Evolutionary conservation across 2,797 vertebrate species (phyloP).

Genomic region (Setipinna tenuifilis): DNA sequence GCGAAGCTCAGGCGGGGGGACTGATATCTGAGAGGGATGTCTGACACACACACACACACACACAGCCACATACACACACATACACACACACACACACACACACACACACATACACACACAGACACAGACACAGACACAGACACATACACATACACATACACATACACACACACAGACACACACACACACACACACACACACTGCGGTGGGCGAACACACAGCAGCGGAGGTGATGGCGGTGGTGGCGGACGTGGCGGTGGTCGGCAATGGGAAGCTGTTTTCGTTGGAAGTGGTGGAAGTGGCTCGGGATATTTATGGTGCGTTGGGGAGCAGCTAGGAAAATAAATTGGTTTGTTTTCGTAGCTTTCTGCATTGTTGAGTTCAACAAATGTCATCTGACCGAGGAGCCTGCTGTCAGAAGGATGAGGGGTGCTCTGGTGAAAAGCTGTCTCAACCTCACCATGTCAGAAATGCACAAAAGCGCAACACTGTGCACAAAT

Average conservation of each 20-base stretch:
- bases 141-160: conserved; percentile 33
- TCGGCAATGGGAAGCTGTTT: neutral
- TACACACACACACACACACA: conserved; percentile 41
- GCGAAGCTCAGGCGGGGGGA: neutral
- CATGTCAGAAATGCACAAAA: neutral
- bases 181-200: conserved; percentile 31
- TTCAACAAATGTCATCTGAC: conserved; percentile 16
- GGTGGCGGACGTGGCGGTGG: neutral
- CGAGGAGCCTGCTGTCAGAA: neutral
- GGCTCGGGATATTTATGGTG: neutral
- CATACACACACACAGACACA: conserved; percentile 37
- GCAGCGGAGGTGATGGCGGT: no score
- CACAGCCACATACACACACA: conserved; percentile 52
- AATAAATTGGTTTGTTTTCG: conserved; percentile 20
- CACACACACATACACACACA: conserved; percentile 55
- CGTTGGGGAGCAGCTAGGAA: conserved; percentile 4
- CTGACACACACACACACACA: conserved; percentile 50
- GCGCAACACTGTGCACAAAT: neutral
- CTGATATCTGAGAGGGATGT: neutral
- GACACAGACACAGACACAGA: neutral
- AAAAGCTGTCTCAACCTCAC: conserved; percentile 22
- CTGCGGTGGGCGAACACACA: neutral
- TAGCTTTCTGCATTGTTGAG: conserved; percentile 24
- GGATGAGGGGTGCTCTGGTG: neutral
- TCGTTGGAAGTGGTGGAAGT: neutral